Evolutionary conservation across 2,113 vertebrate species (phyloP).

Genomic region (Syngnathoides biaculeatus): DNA sequence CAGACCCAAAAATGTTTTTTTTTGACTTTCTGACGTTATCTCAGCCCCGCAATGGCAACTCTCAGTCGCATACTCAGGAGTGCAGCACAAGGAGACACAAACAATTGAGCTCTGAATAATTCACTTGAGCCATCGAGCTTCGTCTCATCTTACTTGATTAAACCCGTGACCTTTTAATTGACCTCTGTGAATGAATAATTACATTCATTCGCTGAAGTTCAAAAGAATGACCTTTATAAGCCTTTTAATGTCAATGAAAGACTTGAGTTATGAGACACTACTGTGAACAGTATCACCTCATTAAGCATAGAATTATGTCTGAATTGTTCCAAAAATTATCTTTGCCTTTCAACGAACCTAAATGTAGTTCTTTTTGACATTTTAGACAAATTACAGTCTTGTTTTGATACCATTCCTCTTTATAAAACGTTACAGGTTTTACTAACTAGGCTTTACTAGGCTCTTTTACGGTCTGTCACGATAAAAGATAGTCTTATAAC

Average conservation of each 20-base stretch:
- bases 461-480: too few species aligned
- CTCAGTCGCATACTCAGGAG: slow-evolving; percentile 9
- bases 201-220: background rate
- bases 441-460: too few species aligned
- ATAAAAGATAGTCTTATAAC: too few species aligned
- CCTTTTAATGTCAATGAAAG: background rate
- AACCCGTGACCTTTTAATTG: slow-evolving; percentile 57
- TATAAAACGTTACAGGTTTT: too few species aligned
- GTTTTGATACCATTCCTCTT: too few species aligned
- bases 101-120: slow-evolving; percentile 72
- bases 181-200: slow-evolving; percentile 37
- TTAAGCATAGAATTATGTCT: background rate
- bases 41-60: slow-evolving; percentile 24
- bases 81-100: slow-evolving; percentile 27
- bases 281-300: background rate
- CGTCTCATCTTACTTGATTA: slow-evolving; percentile 68
- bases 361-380: too few species aligned
- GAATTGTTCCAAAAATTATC: background rate
- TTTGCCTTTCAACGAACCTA: too few species aligned
- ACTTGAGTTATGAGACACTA: background rate
- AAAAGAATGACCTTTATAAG: background rate
- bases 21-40: background rate
- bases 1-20: background rate
- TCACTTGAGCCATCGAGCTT: slow-evolving; percentile 60
- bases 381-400: too few species aligned